These are phyloP conservation scores for Sebastes fasciatus DNA, from an alignment of 2,113 vertebrate species.

Conservation along the genomic window DNA sequence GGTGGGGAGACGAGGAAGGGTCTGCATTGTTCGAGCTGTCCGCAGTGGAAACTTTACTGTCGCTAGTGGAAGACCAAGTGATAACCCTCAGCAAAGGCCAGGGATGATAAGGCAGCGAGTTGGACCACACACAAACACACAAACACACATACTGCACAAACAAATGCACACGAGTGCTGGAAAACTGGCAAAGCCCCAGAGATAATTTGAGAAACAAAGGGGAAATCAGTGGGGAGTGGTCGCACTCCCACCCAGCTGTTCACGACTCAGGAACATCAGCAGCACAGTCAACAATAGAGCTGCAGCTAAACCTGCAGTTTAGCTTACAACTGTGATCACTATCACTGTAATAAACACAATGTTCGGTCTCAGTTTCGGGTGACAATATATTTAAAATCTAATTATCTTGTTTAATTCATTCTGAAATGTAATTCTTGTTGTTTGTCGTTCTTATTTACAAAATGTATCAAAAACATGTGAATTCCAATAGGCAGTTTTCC, in stretches of 20 bases:
- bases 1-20: slow-evolving; percentile 46
- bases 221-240: slow-evolving; percentile 59
- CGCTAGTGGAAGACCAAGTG: slow-evolving; percentile 52
- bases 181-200: slow-evolving; percentile 54
- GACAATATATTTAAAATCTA: not conserved
- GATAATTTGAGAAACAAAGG: slow-evolving; percentile 43
- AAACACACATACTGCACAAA: not conserved
- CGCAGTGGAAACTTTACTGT: slow-evolving; percentile 72
- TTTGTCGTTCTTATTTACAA: not conserved
- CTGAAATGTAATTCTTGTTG: not conserved
- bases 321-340: not conserved
- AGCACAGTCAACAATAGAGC: not conserved
- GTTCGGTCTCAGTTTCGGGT: not conserved
- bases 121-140: slow-evolving; percentile 30
- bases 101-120: slow-evolving; percentile 54
- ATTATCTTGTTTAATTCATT: not conserved
- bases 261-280: slow-evolving; percentile 11
- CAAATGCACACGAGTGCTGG: slow-evolving; percentile 24
- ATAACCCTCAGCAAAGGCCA: slow-evolving; percentile 64
- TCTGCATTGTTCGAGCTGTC: slow-evolving; percentile 71
- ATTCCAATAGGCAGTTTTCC: not conserved
- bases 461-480: not conserved
- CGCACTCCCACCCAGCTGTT: slow-evolving; percentile 11
- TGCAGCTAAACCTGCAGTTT: not conserved
- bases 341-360: not conserved